phyloP scores from a whole-genome alignment of 2,797 vertebrate species.

The Falco rusticolus region DNA sequence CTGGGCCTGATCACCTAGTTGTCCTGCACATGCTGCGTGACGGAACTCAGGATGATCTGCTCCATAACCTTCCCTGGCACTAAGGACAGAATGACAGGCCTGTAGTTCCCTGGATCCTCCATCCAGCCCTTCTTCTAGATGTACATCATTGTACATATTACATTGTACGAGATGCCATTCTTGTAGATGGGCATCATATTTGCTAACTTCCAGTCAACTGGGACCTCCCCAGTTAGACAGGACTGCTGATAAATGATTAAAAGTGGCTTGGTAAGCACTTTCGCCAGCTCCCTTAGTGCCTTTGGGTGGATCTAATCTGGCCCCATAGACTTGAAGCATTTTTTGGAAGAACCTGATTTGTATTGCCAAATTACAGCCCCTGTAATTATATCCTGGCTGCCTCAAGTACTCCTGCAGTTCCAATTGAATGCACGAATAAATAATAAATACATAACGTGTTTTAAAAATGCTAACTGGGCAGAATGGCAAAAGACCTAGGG shows the following conservation, averaged over 20 bases:
- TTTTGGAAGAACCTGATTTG: neutral
- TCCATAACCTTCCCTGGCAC: neutral
- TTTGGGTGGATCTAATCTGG: neutral
- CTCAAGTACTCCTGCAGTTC: neutral
- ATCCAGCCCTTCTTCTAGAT: neutral
- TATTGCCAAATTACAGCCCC: neutral
- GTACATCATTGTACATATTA: neutral
- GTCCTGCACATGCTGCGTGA: neutral
- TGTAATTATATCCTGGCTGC: neutral
- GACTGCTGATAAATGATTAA: neutral
- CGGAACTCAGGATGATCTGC: neutral
- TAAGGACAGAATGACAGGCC: neutral
- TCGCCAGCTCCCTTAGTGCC: neutral
- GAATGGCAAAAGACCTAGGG: conserved; percentile 14
- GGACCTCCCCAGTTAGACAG: neutral
- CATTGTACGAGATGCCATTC: no score
- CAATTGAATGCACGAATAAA: neutral
- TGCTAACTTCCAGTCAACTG: no score
- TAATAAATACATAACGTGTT: neutral
- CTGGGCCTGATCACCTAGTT: neutral
- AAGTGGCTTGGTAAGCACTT: neutral
- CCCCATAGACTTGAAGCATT: neutral
- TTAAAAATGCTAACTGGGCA: conserved; percentile 16
- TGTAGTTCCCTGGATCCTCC: neutral
- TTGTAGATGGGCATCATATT: neutral